These are phyloP conservation scores for Nemurella pictetii DNA, from an alignment of 2,888 invertebrate genomes.

Conservation along the genomic window DNA sequence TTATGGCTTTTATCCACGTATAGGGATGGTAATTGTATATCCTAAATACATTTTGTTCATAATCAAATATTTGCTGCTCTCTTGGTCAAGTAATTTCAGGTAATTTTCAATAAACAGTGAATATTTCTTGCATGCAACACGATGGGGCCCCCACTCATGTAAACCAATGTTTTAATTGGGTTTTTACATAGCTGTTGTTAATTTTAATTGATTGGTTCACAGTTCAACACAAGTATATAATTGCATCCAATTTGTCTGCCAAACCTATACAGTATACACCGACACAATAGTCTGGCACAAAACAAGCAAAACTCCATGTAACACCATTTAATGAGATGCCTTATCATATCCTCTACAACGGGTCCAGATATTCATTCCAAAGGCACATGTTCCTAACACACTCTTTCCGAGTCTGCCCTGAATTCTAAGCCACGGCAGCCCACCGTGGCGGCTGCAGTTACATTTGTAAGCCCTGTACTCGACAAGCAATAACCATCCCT, in stretches of 20 bases:
- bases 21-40: too few species aligned
- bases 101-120: too few species aligned
- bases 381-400: background rate
- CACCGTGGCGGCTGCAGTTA: background rate
- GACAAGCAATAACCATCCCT: conserved; percentile 30
- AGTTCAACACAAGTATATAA: background rate
- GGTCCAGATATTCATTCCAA: background rate
- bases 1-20: too few species aligned
- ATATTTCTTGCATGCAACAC: too few species aligned
- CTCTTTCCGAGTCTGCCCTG: background rate
- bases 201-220: background rate
- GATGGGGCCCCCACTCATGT: too few species aligned
- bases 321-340: background rate
- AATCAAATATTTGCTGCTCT: too few species aligned
- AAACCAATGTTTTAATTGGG: too few species aligned
- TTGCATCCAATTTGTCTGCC: background rate
- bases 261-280: background rate
- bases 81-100: too few species aligned
- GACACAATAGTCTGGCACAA: background rate
- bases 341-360: background rate
- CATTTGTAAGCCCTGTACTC: conserved; percentile 12
- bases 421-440: background rate
- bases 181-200: background rate
- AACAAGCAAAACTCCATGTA: background rate
- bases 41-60: too few species aligned